A percentile compares a stretch with the other conserved stretches of the same genome.
Conservation (phyloP, 1,140 invertebrate genomes). For the Anoplolepis gracilipes region DNA sequence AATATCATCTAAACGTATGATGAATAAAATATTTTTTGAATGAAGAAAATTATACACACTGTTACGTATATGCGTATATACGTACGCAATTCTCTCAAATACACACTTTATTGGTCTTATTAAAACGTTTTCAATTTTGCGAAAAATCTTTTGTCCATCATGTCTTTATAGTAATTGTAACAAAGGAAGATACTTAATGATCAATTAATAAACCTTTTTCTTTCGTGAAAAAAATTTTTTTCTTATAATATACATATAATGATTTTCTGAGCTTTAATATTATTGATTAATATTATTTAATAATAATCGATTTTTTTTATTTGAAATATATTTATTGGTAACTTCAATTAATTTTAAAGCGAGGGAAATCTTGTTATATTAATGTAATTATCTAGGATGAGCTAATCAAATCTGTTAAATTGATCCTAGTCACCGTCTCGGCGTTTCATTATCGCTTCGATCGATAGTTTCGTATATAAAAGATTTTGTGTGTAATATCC, state of each 20-base stretch:
- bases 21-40: neutral
- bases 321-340: neutral
- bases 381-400: conserved; percentile 8
- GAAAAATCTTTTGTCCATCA: neutral
- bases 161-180: neutral
- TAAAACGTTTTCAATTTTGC: neutral
- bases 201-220: neutral
- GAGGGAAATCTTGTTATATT: neutral
- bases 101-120: neutral
- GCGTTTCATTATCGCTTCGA: conserved; percentile 50
- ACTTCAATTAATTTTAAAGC: neutral
- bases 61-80: neutral
- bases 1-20: neutral
- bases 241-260: neutral
- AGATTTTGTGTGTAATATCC: conserved; percentile 48
- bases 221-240: neutral
- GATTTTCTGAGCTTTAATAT: neutral
- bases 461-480: conserved; percentile 54
- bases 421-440: conserved; percentile 3
- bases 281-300: neutral
- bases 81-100: no score
- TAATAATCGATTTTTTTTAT: neutral
- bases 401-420: conserved; percentile 57
- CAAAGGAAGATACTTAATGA: neutral
- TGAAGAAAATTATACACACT: neutral